Percentiles rank a stretch among this genome's conserved stretches.
phyloP scores from a whole-genome alignment of 2,888 invertebrate species.

The Leucoma salicis region DNA sequence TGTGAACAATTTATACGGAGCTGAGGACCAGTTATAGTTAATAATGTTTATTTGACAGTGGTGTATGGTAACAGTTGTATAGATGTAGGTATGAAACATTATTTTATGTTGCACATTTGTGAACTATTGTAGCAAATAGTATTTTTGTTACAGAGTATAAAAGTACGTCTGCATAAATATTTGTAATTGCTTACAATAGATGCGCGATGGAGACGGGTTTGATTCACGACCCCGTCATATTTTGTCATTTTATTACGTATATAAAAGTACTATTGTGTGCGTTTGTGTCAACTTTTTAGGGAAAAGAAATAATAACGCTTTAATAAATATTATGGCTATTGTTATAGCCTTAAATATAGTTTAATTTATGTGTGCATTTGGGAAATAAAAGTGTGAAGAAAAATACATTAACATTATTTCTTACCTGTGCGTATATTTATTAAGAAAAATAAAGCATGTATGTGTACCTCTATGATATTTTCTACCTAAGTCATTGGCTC shows the following conservation, averaged over 20 bases:
- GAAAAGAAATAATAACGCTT: slow-evolving; percentile 23
- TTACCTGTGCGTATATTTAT: too few relatives aligned
- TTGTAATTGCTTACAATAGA: slow-evolving; percentile 1
- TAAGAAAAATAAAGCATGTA: too few relatives aligned
- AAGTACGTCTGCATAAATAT: slow-evolving; percentile 1
- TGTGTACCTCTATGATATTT: too few relatives aligned
- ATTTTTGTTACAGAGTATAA: neutral
- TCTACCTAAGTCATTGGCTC: slow-evolving; percentile 24
- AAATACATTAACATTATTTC: too few relatives aligned
- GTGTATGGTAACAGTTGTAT: neutral
- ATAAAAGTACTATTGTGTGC: slow-evolving; percentile 13
- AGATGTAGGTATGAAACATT: neutral
- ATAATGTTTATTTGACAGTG: neutral
- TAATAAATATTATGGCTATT: slow-evolving; percentile 21
- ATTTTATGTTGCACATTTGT: neutral
- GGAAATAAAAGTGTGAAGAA: slow-evolving; percentile 9
- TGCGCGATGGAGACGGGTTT: slow-evolving; percentile 7
- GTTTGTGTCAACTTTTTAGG: slow-evolving; percentile 16
- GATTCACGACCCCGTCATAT: slow-evolving; percentile 5
- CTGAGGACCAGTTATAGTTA: neutral
- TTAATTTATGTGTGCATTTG: slow-evolving; percentile 20
- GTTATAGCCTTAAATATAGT: slow-evolving; percentile 16
- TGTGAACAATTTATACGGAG: neutral
- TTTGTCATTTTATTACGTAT: slow-evolving; percentile 1
- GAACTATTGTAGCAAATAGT: neutral